Conservation (phyloP, 1,140 invertebrate species). For the Lasaia peninsularis region DNA sequence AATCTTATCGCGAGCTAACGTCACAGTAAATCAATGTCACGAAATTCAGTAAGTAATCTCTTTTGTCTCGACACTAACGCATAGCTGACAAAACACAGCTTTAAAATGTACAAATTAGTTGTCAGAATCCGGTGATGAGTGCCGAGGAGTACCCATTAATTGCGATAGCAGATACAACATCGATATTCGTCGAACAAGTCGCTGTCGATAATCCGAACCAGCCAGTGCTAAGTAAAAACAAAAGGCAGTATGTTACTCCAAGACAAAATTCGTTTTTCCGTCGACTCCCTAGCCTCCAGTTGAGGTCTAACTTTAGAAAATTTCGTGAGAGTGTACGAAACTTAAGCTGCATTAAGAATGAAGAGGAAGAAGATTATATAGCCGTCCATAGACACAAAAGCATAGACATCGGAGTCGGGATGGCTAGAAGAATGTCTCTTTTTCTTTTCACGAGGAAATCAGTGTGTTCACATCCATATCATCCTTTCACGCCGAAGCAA, state of each 20-base stretch:
- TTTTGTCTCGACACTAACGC: slow-evolving; percentile 27
- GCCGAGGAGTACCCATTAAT: slow-evolving; percentile 44
- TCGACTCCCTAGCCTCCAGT: slow-evolving; percentile 37
- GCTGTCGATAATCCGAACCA: slow-evolving; percentile 25
- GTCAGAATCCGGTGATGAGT: slow-evolving; percentile 51
- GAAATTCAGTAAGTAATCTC: slow-evolving; percentile 45
- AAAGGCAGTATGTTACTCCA: slow-evolving; percentile 26
- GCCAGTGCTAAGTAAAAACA: slow-evolving; percentile 23
- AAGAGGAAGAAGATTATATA: slow-evolving; percentile 47
- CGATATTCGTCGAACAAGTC: slow-evolving; percentile 33
- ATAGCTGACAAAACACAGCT: not conserved
- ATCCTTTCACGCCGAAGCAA: slow-evolving; percentile 62
- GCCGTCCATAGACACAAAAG: slow-evolving; percentile 55
- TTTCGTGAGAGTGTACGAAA: slow-evolving; percentile 40
- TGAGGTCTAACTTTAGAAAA: slow-evolving; percentile 38
- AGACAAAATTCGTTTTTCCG: slow-evolving; percentile 29
- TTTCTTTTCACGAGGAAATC: slow-evolving; percentile 62
- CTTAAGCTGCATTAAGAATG: slow-evolving; percentile 49
- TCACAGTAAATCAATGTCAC: slow-evolving; percentile 73
- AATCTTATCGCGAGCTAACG: slow-evolving; percentile 57
- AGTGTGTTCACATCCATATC: slow-evolving; percentile 60
- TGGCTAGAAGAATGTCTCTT: slow-evolving; percentile 55
- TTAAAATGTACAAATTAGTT: not conserved
- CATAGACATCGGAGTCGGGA: slow-evolving; percentile 58
- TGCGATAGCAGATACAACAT: slow-evolving; percentile 40